Conservation (phyloP, 1,140 invertebrate genomes). For the Harlomillsia oculata region DNA sequence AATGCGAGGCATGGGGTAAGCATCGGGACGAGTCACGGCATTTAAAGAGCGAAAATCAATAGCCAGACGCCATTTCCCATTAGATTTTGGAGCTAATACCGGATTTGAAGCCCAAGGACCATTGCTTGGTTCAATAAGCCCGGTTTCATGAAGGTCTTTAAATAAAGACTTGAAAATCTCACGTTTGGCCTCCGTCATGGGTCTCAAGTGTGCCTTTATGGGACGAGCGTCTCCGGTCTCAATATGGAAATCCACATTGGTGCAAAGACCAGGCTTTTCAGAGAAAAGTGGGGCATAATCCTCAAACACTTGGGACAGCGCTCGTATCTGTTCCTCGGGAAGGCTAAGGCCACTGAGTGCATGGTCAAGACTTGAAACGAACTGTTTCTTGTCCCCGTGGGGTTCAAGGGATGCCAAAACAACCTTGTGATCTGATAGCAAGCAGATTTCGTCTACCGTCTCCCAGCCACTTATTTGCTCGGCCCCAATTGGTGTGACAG, state of each 20-base stretch:
- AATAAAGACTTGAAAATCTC: constrained; percentile 7
- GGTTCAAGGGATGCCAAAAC: background rate
- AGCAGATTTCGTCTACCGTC: background rate
- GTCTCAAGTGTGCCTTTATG: background rate
- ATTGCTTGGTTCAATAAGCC: constrained; percentile 36
- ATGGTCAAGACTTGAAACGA: background rate
- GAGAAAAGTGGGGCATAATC: constrained; percentile 3
- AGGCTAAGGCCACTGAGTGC: background rate
- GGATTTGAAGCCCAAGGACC: constrained; percentile 43
- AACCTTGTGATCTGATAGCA: background rate
- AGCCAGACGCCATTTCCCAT: constrained; percentile 39
- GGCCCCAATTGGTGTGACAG: too few relatives aligned
- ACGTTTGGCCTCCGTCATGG: constrained; percentile 16
- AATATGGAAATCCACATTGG: constrained; percentile 8
- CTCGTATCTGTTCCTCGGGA: background rate
- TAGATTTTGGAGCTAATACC: constrained; percentile 42
- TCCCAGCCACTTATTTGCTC: too few relatives aligned
- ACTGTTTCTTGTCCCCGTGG: background rate
- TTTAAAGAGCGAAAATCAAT: constrained; percentile 45
- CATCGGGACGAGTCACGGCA: constrained; percentile 39
- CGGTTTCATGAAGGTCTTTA: constrained; percentile 25
- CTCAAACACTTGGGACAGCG: background rate
- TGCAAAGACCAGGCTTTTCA: constrained; percentile 10
- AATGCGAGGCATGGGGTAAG: constrained; percentile 39
- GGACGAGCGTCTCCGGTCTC: constrained; percentile 10